Conservation (phyloP, 2,797 vertebrate species). For the Phoebastria nigripes region DNA sequence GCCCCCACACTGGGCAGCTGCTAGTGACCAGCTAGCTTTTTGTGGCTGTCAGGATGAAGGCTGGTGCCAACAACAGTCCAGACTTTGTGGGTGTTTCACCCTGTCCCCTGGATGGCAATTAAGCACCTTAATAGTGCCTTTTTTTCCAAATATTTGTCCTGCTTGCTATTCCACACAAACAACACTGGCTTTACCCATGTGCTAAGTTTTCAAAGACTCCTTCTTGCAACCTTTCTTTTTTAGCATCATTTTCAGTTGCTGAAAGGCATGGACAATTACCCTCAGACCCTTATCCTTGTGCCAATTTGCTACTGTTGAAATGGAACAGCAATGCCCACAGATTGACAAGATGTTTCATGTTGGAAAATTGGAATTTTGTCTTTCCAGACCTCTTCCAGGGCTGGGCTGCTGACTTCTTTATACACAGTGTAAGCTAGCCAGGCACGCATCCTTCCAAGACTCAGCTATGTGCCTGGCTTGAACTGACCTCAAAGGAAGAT, state of each 20-base stretch:
- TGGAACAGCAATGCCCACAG: not conserved
- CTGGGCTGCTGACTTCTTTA: not conserved
- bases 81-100: fast-evolving
- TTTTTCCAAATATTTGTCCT: not conserved
- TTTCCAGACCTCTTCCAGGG: not conserved
- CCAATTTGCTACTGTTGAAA: not conserved
- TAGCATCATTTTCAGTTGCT: not conserved
- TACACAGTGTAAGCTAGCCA: not conserved
- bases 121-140: not conserved
- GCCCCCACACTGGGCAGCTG: not conserved
- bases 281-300: not conserved
- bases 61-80: not conserved
- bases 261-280: not conserved
- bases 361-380: not conserved
- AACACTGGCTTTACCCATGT: not conserved
- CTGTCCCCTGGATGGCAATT: not conserved
- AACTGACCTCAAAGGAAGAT: not conserved
- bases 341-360: not conserved
- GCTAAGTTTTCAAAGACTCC: not conserved
- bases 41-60: not conserved
- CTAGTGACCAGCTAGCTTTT: fast-evolving
- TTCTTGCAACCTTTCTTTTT: not conserved
- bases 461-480: not conserved
- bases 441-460: not conserved
- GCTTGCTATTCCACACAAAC: not conserved